phyloP scores from a whole-genome alignment of 2,113 vertebrate genomes.

The Anas platyrhynchos region DNA sequence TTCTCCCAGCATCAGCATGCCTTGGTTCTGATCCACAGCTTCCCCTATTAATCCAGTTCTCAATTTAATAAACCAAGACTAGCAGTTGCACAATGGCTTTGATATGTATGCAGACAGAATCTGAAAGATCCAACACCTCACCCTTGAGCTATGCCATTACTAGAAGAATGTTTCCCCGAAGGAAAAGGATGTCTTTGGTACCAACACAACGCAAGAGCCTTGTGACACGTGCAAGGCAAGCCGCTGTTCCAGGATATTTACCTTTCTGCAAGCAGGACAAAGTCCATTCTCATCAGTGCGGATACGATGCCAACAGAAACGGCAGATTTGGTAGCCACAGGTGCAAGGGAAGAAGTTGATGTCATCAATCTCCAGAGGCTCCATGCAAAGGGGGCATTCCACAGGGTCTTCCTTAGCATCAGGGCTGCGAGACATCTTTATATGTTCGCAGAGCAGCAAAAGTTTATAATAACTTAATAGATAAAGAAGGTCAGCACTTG shows the following conservation, averaged over 20 bases:
- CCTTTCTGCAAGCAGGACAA: conserved; percentile 99
- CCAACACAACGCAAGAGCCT: conserved; percentile 5
- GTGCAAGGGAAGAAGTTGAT: conserved; percentile 99
- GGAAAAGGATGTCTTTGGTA: conserved; percentile 18
- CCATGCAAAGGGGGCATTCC: conserved; percentile 99
- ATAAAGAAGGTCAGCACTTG: conserved; percentile 72
- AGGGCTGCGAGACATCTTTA: conserved; percentile 97
- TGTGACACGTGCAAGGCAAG: not conserved
- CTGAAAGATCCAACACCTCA: conserved; percentile 1
- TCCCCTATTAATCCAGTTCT: not conserved
- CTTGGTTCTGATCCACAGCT: conserved; percentile 12
- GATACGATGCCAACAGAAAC: conserved; percentile 99
- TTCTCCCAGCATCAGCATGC: not conserved
- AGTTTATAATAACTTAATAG: conserved; percentile 85
- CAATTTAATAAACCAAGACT: conserved; percentile 2
- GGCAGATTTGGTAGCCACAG: conserved; percentile 98
- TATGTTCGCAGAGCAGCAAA: conserved; percentile 80
- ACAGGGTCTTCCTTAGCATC: conserved; percentile 97
- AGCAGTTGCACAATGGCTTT: not conserved
- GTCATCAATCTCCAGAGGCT: conserved; percentile 98
- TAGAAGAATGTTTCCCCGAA: not conserved
- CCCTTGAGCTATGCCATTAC: not conserved
- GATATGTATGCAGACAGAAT: not conserved
- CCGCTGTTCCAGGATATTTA: conserved; percentile 65
- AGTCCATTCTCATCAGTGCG: conserved; percentile 99